Conservation (phyloP, 2,113 vertebrate genomes). For the Calyptomena viridis region DNA sequence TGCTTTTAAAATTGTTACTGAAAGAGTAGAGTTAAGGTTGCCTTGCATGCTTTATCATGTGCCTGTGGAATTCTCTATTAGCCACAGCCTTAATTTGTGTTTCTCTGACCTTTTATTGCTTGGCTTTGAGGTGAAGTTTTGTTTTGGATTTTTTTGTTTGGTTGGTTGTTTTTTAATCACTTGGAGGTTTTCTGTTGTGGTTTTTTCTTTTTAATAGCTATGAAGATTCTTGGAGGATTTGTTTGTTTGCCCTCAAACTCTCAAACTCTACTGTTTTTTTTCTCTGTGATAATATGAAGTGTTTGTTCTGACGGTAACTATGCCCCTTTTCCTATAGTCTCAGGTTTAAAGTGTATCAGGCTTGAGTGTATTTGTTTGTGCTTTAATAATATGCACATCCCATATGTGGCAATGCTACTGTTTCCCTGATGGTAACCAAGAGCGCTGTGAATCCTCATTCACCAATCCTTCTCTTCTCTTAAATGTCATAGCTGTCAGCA, state of each 20-base stretch:
- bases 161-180: not conserved
- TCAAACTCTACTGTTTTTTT: not conserved
- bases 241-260: not conserved
- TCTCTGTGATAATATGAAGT: not conserved
- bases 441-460: slow-evolving; percentile 1
- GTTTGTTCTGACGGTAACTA: not conserved
- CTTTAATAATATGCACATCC: slow-evolving; percentile 35
- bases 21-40: not conserved
- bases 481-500: slow-evolving; percentile 62
- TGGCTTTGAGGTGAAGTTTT: not conserved
- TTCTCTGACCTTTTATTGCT: not conserved
- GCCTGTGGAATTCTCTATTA: not conserved
- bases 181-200: not conserved
- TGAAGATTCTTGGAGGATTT: not conserved
- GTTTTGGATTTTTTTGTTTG: not conserved
- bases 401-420: not conserved
- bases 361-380: not conserved
- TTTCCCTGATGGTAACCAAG: not conserved
- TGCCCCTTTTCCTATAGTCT: not conserved
- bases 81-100: not conserved
- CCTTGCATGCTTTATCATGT: not conserved
- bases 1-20: not conserved
- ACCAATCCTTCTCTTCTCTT: slow-evolving; percentile 12
- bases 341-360: slow-evolving; percentile 13
- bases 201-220: not conserved